Conservation (phyloP, 2,113 vertebrate genomes). For the Gnathochromis pfefferi region DNA sequence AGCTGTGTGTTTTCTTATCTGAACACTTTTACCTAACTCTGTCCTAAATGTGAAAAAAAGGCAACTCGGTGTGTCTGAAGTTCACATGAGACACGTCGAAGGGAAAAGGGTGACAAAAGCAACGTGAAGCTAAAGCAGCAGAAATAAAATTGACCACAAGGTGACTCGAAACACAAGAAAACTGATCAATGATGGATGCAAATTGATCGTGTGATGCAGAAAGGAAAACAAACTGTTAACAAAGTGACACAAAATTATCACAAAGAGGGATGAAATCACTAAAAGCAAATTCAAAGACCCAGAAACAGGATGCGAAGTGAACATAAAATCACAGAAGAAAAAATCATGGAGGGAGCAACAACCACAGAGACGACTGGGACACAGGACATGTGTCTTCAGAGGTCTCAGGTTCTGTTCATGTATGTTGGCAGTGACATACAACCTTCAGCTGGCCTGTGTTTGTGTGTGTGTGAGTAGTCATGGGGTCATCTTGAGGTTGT, state of each 20-base stretch:
- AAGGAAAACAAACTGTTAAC: neutral
- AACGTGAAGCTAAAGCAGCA: fast-evolving
- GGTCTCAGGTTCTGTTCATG: neutral
- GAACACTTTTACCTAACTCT: neutral
- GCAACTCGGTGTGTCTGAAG: neutral
- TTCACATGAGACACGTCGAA: neutral
- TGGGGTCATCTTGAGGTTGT: neutral
- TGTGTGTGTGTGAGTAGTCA: neutral
- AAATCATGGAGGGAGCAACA: neutral
- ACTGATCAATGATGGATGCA: neutral
- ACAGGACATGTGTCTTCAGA: neutral
- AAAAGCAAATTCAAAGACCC: neutral
- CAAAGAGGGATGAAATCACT: neutral
- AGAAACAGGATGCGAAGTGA: neutral
- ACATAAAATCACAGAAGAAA: neutral
- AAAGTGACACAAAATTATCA: neutral
- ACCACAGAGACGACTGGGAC: neutral
- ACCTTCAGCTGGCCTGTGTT: neutral
- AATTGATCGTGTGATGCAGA: fast-evolving
- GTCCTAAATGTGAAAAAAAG: neutral
- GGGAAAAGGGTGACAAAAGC: neutral
- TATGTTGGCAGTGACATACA: neutral
- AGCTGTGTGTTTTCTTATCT: neutral
- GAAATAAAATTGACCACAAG: neutral
- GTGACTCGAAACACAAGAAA: neutral